Evolutionary conservation across 2,888 invertebrate species (phyloP), one percentile per base, ranked within the genome.

Genomic region (Octodonta nipae): DNA sequence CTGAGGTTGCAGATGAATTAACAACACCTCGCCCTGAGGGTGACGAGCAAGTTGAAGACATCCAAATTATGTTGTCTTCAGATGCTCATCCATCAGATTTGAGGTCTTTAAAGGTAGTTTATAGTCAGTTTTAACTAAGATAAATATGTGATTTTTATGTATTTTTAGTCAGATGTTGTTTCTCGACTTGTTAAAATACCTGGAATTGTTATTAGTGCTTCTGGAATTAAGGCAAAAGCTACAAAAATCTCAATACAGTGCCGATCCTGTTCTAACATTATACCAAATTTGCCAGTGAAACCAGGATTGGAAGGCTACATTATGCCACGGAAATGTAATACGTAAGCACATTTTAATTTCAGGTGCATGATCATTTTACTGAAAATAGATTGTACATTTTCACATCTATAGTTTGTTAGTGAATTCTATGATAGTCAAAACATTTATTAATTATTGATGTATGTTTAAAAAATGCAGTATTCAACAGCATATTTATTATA

Each of bases 221-320:
- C 93, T 1, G 86, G 86, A 8, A 86, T 98, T 38, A 83, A 83
- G 61, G 84, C 95, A 1, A 98, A 98, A 61, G 96, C 96, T 0
- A 92, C 87, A 0, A 80, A 78, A 52, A 87, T 98, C 53, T 81
- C 93, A 0, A 83, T 98, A 36, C 95, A 96, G 64, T 98, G 98
- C 55, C 75, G 93, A 15, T 83, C 87, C 10, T 98, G 98, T 54
- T 78, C 83, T 46, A 88, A 82, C 53, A 71, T 87, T 3, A 78
- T 95, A 36, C 78, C 86, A 1, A 91, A 96, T 60, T 70, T 96
- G 32, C 69, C 78, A 14, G 81, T 99, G 0, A 89, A 87, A 55
- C 88, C 95, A 5, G 98, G 98, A 1, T 64, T 98, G 4, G 98
- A 99, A 54, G 96, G 96, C 1, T 95, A 91, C 65, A 75, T 85